phyloP scores from a whole-genome alignment of 2,797 vertebrate genomes.

The Onychomys arenicola region DNA sequence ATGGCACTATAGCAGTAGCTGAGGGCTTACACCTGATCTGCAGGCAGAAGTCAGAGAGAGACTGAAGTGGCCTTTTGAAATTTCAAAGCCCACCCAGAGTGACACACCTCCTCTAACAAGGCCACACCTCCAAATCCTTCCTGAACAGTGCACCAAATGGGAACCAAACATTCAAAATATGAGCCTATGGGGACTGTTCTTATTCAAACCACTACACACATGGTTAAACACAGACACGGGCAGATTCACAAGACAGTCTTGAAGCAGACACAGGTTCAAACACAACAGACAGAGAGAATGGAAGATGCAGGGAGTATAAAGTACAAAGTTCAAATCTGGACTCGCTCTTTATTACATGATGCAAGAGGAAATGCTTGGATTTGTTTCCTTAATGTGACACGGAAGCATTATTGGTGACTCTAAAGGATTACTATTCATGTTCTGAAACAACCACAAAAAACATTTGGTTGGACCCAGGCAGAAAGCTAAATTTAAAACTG shows the following conservation, averaged over 20 bases:
- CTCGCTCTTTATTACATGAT: not conserved
- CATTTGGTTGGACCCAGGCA: constrained; percentile 13
- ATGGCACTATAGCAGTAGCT: not conserved
- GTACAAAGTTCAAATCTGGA: not conserved
- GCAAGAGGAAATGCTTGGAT: not conserved
- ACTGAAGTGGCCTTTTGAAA: not conserved
- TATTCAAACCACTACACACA: not conserved
- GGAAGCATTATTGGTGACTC: not conserved
- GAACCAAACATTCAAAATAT: not conserved
- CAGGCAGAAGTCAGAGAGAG: not conserved
- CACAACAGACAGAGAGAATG: not conserved
- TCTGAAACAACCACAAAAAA: not conserved
- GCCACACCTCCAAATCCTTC: not conserved
- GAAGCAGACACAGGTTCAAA: not conserved
- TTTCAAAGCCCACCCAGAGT: not conserved
- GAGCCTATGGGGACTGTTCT: not conserved
- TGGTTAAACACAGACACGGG: not conserved
- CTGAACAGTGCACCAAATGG: not conserved
- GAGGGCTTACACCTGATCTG: not conserved
- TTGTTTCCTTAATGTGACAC: not conserved
- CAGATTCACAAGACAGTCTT: not conserved
- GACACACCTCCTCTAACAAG: no score
- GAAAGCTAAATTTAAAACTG: constrained; percentile 53
- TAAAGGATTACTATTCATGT: not conserved
- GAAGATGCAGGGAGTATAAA: not conserved